Evolutionary conservation across 2,797 vertebrate genomes (phyloP).

Genomic region (Alauda arvensis): DNA sequence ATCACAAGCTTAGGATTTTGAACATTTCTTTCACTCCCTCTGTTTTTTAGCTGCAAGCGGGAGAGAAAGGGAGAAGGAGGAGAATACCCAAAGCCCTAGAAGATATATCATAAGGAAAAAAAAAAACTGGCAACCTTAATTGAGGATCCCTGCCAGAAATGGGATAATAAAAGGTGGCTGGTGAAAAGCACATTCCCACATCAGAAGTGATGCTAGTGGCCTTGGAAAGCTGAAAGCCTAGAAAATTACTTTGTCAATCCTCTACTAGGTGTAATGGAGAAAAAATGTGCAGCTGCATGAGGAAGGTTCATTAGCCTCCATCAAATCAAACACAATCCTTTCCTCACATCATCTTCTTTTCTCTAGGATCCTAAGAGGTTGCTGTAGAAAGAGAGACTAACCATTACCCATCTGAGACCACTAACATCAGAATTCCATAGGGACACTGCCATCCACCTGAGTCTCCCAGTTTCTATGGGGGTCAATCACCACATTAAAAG

Average conservation of each 20-base stretch:
- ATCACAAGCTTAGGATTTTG: not conserved
- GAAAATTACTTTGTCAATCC: not conserved
- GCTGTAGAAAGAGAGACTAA: not conserved
- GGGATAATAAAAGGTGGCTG: not conserved
- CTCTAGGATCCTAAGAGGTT: not conserved
- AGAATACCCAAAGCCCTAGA: not conserved
- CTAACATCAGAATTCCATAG: not conserved
- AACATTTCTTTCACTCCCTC: not conserved
- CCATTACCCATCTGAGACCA: not conserved
- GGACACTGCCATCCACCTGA: not conserved
- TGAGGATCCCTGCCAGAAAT: not conserved
- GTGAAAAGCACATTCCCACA: not conserved
- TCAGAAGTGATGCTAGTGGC: not conserved
- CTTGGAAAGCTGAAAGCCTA: not conserved
- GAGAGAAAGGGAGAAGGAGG: not conserved
- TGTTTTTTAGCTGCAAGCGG: not conserved
- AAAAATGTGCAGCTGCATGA: not conserved
- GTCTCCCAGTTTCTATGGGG: not conserved
- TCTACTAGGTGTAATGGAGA: not conserved
- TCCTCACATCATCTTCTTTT: not conserved
- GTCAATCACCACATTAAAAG: not conserved
- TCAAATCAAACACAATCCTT: not conserved
- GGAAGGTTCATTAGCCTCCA: not conserved
- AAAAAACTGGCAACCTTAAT: not conserved
- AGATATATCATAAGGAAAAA: not conserved